These are phyloP conservation scores for Cassiopea xamachana DNA, from an alignment of 30 jellyfish, hydroid and myxozoan species.

Conservation along the genomic window DNA sequence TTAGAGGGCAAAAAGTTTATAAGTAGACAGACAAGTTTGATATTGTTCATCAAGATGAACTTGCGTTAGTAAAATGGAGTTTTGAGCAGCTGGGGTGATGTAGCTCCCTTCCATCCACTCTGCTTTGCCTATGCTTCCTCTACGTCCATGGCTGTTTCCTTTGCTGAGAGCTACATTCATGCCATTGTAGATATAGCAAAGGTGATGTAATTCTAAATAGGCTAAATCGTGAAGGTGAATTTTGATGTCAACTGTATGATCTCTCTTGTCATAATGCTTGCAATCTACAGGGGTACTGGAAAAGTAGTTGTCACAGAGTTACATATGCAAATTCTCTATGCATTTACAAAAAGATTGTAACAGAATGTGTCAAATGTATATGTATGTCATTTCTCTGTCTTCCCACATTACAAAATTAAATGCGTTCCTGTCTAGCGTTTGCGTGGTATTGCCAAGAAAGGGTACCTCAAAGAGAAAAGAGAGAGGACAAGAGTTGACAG, in stretches of 20 bases:
- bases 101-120: not conserved
- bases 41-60: not conserved
- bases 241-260: too few species aligned
- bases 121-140: not conserved
- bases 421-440: not conserved
- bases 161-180: not conserved
- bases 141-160: not conserved
- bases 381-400: not conserved
- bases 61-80: not conserved
- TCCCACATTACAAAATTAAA: not conserved
- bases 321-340: too few species aligned
- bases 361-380: not conserved
- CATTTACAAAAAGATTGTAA: too few species aligned
- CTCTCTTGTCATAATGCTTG: not conserved
- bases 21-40: not conserved
- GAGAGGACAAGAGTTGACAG: not conserved
- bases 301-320: too few species aligned
- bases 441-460: not conserved
- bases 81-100: not conserved
- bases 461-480: not conserved
- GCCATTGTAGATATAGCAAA: not conserved
- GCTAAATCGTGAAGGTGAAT: not conserved
- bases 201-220: not conserved
- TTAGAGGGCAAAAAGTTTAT: not conserved
- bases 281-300: not conserved